Base-by-base conservation (phyloP, 2,113 vertebrate genomes). In the Lepus americanus region DNA sequence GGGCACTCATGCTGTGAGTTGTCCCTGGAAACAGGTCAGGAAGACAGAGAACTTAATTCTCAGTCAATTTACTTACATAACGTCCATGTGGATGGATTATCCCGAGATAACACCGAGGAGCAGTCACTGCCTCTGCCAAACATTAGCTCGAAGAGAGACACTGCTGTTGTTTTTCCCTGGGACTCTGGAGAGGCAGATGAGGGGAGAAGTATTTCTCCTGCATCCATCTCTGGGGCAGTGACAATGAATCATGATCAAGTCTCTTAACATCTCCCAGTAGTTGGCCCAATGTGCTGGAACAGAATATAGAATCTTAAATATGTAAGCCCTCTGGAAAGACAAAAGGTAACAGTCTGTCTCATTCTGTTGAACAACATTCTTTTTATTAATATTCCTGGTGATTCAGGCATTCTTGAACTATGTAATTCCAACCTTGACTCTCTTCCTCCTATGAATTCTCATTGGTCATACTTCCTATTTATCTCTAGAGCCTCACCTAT, bases 181-280 rank as follows among this genome's bases (percentile, higher is more conserved):
- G 19, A 66, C 66, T 66, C 72, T 80, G 84, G 88, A 96, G 76
- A 95, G 25, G 27, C 33, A 51, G 20, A 74, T 81, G 74, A 80
- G 39, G 13, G 81, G 94, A 53, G 51, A 76, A 59, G 11, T 20
- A 1, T 4, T 77, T 69, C 59, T 51, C 83, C 4, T 36, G 12
- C 23, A 44, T 63, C 36, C 70, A 16, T 85, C 29, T 77, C 14
- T 51, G 55, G 4, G 31, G 55, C 33, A 79, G 90, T 53, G 33
- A 55, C 88, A 87, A 79, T 33, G 19, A 81, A 49, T 31, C 31
- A 29, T 33, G 31, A 1, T 78, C 36, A 67, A 53, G 55, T 49
- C 78, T 89, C 77, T 66, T 25, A n/a, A 72, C 77, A 51, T 77
- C 25, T 77, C 33, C 13, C 64, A 14, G 3, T 36, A 61, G 10